These are phyloP conservation scores for Onthophagus taurus DNA, from an alignment of 1,140 invertebrate species.

Conservation along the genomic window DNA sequence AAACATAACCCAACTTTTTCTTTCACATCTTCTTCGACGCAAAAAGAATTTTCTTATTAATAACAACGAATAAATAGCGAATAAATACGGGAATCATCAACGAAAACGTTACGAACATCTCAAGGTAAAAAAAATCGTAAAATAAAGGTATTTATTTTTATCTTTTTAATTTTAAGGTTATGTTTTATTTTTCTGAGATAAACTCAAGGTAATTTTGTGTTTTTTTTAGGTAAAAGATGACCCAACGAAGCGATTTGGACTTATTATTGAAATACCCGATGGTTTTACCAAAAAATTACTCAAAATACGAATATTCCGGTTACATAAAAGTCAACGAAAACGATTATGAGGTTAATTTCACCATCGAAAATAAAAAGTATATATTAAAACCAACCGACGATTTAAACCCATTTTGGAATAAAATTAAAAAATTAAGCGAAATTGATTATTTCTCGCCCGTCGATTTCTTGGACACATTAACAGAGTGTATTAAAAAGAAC, in stretches of 20 bases:
- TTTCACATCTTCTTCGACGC: too few species aligned
- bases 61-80: too few species aligned
- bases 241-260: background rate
- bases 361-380: background rate
- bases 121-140: too few species aligned
- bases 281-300: background rate
- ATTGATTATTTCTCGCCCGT: background rate
- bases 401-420: background rate
- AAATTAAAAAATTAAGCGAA: background rate
- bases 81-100: too few species aligned
- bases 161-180: conserved; percentile 15
- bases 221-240: background rate
- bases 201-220: conserved; percentile 4
- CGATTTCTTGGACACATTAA: conserved; percentile 7
- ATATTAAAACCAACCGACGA: background rate
- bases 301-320: conserved; percentile 2
- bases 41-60: too few species aligned
- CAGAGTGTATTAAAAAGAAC: background rate
- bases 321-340: conserved; percentile 8
- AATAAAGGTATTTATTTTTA: too few species aligned
- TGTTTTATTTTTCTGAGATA: background rate
- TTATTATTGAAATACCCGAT: conserved; percentile 6
- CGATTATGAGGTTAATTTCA: conserved; percentile 9
- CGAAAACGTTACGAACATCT: too few species aligned
- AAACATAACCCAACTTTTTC: too few species aligned